Percentiles rank a stretch among this genome's conserved stretches.
These are phyloP conservation scores for Thecophora atra DNA, from an alignment of 2,888 invertebrate species.

Conservation along the genomic window DNA sequence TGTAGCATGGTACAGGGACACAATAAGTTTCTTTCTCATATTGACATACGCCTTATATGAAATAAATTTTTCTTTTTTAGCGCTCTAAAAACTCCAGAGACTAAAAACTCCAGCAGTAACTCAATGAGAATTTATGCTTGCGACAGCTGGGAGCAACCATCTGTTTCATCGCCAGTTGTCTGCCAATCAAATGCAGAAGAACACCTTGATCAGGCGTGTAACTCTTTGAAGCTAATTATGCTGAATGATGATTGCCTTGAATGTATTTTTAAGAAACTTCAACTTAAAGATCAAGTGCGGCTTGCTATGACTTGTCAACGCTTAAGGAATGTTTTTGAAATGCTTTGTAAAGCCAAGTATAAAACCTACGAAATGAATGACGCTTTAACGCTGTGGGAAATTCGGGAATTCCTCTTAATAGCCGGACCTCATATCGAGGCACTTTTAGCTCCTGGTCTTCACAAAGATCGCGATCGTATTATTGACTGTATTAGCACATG, in stretches of 20 bases:
- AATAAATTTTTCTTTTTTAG: conserved; percentile 22
- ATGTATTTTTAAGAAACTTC: conserved; percentile 37
- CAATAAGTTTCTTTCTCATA: too few species aligned
- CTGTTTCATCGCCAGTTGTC: neutral
- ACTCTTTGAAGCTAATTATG: neutral
- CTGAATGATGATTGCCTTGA: conserved; percentile 43
- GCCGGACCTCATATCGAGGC: conserved; percentile 37
- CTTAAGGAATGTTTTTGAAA: conserved; percentile 36
- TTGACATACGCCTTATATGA: too few species aligned
- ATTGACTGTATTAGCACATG: conserved; percentile 36
- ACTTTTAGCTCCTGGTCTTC: conserved; percentile 29
- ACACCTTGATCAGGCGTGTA: neutral
- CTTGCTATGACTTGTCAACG: conserved; percentile 37
- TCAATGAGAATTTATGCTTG: conserved; percentile 36
- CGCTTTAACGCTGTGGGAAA: conserved; percentile 39
- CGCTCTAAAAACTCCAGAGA: conserved; percentile 15
- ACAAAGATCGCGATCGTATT: conserved; percentile 38
- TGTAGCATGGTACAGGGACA: too few species aligned
- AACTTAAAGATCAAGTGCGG: conserved; percentile 38
- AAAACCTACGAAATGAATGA: conserved; percentile 26
- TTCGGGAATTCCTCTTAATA: conserved; percentile 38
- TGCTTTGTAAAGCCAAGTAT: conserved; percentile 34
- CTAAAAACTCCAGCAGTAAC: conserved; percentile 31
- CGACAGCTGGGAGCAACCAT: conserved; percentile 43
- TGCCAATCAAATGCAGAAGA: neutral